Evolutionary conservation across 1,140 invertebrate genomes (phyloP), one percentile per base, ranked within the genome.

Genomic region (Alviniconcha marisindica): DNA sequence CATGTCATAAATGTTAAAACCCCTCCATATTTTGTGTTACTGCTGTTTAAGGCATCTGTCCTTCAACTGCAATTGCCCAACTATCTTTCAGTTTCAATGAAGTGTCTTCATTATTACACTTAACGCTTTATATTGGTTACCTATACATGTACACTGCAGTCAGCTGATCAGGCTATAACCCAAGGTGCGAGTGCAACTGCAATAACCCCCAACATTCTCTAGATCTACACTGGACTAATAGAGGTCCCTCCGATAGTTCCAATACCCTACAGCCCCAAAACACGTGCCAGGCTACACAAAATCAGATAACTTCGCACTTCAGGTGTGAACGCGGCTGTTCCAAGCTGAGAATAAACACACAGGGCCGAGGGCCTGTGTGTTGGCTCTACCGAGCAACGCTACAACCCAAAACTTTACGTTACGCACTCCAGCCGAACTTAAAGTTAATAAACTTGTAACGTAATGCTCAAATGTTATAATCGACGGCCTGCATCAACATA

Each of bases 231-330:
- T n/a, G n/a, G n/a, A 5, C 44, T 48, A 18, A 48, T 48, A 48
- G 7, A 48, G 44, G 44, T 5, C 44, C 24, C 4, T 10, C 60
- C 60, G 28, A 63, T 63, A 63, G 21, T 63, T 63, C 60, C 60
- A 63, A 63, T 63, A 63, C 60, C 24, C 24, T 31, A 31, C 44
- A 63, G 5, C 28, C 60, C 60, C 60, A 63, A 51, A n/a, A 76
- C 73, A 31, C 36, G 71, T 76, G 73, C 73, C 73, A 40, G 28
- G 73, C 73, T 51, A 76, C 73, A 76, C 73, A 76, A 76, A 48
- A 36, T 78, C 77, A 44, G 56, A 80, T 80, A 80, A 80, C 56
- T 80, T 80, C 60, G n/a, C 78, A 80, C 56, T 60, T 66, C 78
- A 80, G 78, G 77, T 79, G 77, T 79, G 77, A 79, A 79, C 36